Percentiles rank a stretch among this genome's conserved stretches.
Evolutionary conservation across 2,888 invertebrate species (phyloP).

Genomic region (Alloplasta piceator): DNA sequence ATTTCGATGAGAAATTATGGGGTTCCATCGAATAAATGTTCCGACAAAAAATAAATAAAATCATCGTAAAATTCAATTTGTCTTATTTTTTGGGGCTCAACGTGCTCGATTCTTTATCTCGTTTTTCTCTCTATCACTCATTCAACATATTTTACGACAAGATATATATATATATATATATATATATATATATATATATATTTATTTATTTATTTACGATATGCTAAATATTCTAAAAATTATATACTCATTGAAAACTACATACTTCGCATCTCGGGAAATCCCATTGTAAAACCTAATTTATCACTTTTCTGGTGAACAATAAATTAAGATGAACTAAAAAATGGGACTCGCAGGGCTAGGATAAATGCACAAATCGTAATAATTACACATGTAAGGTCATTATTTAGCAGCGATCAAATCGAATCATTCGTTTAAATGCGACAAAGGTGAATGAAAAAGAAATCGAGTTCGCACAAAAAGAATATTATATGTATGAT

Average conservation of each 20-base stretch:
- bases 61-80: too few species aligned
- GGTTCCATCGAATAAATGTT: too few species aligned
- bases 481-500: slow-evolving; percentile 14
- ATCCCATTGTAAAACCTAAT: slow-evolving; percentile 72
- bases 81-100: too few species aligned
- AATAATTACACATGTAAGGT: slow-evolving; percentile 30
- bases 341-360: slow-evolving; percentile 12
- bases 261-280: slow-evolving; percentile 46
- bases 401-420: slow-evolving; percentile 5
- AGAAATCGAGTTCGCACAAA: slow-evolving; percentile 26
- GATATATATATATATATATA: too few species aligned
- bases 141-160: slow-evolving; percentile 51
- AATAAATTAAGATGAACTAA: slow-evolving; percentile 66
- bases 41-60: too few species aligned
- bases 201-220: too few species aligned
- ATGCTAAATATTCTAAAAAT: slow-evolving; percentile 64
- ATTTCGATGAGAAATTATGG: too few species aligned
- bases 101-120: slow-evolving; percentile 25
- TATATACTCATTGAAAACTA: slow-evolving; percentile 56
- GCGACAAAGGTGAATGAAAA: background rate
- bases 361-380: slow-evolving; percentile 52
- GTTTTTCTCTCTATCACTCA: slow-evolving; percentile 41
- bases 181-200: too few species aligned
- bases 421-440: slow-evolving; percentile 21
- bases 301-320: slow-evolving; percentile 72